Conservation (phyloP, 2,888 invertebrate species). For the Prosopocoilus inquinatus region DNA sequence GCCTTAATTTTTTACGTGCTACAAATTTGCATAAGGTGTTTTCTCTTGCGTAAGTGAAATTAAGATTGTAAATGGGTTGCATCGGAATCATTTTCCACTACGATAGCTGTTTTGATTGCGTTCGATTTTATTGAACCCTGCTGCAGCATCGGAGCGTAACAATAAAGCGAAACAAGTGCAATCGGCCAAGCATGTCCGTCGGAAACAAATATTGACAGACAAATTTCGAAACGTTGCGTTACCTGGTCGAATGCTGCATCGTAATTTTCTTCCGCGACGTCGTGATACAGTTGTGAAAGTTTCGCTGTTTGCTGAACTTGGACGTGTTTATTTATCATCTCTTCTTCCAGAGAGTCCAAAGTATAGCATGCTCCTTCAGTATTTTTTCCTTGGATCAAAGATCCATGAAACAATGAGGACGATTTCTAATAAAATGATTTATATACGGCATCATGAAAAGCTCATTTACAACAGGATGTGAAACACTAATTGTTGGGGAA, state of each 20-base stretch:
- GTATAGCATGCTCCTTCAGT: not conserved
- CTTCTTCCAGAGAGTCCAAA: not conserved
- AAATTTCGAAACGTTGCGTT: not conserved
- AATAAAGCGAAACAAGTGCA: constrained; percentile 7
- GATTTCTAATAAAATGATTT: not conserved
- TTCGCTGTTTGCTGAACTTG: constrained; percentile 5
- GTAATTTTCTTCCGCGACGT: not conserved
- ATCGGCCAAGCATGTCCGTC: constrained; percentile 1
- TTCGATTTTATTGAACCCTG: constrained; percentile 1
- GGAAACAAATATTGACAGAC: not conserved
- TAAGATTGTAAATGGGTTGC: too few species aligned
- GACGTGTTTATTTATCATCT: constrained; percentile 4
- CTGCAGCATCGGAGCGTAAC: constrained; percentile 4
- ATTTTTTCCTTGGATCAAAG: not conserved
- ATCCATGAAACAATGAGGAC: not conserved
- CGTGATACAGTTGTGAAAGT: constrained; percentile 9
- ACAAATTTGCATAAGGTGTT: too few species aligned
- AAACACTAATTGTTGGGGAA: too few species aligned
- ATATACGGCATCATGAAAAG: too few species aligned
- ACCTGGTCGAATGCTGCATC: not conserved
- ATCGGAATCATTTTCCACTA: not conserved
- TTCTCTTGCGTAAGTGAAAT: too few species aligned
- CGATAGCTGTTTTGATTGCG: constrained; percentile 3
- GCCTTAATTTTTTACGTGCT: too few species aligned
- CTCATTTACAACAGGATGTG: too few species aligned